phyloP scores from a whole-genome alignment of 2,113 vertebrate species.

The Entosphenus tridentatus region DNA sequence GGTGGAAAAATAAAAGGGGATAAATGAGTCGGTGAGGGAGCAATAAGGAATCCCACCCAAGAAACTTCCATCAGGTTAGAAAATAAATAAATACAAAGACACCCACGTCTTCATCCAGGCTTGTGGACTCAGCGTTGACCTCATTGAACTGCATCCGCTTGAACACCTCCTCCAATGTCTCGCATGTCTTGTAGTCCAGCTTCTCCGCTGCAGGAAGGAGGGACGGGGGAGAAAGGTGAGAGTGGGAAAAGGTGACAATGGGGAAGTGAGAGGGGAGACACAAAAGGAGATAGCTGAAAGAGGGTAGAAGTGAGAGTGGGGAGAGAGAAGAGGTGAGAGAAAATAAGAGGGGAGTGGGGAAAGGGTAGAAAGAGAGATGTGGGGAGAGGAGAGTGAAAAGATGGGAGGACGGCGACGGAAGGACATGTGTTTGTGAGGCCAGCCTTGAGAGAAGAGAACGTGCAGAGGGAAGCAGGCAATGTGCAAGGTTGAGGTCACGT shows the following conservation, averaged over 20 bases:
- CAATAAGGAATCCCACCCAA: too few species aligned
- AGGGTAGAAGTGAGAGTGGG: background rate
- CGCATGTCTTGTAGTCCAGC: conserved; percentile 63
- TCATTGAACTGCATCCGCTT: conserved; percentile 75
- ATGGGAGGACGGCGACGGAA: background rate
- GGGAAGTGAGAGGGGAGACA: background rate
- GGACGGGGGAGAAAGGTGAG: background rate
- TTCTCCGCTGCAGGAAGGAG: conserved; percentile 41
- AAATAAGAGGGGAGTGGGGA: background rate
- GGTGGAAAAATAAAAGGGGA: too few species aligned
- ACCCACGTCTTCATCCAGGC: conserved; percentile 74
- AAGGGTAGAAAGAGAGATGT: background rate
- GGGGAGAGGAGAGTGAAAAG: background rate
- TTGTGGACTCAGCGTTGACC: conserved; percentile 69
- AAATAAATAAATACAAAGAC: too few species aligned
- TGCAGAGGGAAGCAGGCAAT: too few species aligned
- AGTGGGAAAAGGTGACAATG: background rate
- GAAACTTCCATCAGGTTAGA: too few species aligned
- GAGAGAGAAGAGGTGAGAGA: background rate
- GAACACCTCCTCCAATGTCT: conserved; percentile 72
- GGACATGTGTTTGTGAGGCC: background rate
- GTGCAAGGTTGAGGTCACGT: too few species aligned
- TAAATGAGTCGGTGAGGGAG: too few species aligned
- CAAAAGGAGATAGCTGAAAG: background rate
- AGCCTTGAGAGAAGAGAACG: too few species aligned